Evolutionary conservation across 1,140 invertebrate genomes (phyloP).

Genomic region (Procambarus virginalis): DNA sequence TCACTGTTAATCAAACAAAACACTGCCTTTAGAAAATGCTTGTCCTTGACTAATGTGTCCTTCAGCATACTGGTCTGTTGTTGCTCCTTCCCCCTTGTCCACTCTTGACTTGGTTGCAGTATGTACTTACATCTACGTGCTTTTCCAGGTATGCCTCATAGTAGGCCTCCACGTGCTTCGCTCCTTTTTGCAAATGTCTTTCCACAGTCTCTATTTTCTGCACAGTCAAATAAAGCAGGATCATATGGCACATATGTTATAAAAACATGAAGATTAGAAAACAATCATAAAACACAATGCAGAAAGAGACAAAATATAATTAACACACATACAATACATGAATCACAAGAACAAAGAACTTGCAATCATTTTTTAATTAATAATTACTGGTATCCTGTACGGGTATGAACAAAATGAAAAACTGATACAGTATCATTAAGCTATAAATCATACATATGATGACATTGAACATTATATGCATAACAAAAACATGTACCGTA

Average conservation of each 20-base stretch:
- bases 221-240: slow-evolving; percentile 35
- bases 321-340: neutral
- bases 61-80: neutral
- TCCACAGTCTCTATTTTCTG: slow-evolving; percentile 70
- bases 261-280: neutral
- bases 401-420: neutral
- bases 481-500: neutral
- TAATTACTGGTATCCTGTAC: neutral
- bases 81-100: neutral
- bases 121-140: slow-evolving; percentile 67
- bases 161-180: slow-evolving; percentile 69
- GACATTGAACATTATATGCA: neutral
- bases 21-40: too few species aligned
- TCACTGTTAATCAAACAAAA: too few species aligned
- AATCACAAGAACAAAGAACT: neutral
- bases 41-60: neutral
- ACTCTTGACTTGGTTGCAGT: slow-evolving; percentile 41
- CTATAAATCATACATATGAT: neutral
- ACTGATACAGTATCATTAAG: neutral
- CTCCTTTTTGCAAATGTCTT: slow-evolving; percentile 65
- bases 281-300: neutral
- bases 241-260: slow-evolving; percentile 12
- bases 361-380: neutral
- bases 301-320: neutral
- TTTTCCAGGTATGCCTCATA: slow-evolving; percentile 69